Conservation (phyloP, 2,888 invertebrate species). For the Apotomis turbidana region DNA sequence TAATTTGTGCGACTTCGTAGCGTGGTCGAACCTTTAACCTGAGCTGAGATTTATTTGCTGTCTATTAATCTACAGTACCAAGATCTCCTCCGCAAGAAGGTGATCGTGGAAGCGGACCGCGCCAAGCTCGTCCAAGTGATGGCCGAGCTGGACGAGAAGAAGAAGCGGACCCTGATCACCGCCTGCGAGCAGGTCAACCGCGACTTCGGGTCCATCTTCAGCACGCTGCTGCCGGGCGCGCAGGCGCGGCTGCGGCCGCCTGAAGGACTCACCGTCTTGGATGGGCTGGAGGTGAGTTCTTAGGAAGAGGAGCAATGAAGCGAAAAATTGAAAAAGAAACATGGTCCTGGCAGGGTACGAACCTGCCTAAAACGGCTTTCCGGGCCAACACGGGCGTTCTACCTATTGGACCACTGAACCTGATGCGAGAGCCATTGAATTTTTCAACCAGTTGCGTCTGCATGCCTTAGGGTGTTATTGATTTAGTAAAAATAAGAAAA, state of each 20-base stretch:
- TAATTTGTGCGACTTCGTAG: no score
- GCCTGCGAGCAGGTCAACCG: slow-evolving; percentile 88
- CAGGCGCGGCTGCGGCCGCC: slow-evolving; percentile 92
- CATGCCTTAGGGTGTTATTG: no score
- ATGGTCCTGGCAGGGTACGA: no score
- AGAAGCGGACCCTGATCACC: slow-evolving; percentile 90
- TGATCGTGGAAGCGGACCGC: slow-evolving; percentile 89
- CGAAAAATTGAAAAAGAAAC: no score
- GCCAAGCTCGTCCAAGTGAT: slow-evolving; percentile 91
- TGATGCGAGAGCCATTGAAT: no score
- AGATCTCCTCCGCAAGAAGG: slow-evolving; percentile 87
- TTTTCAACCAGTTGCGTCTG: no score
- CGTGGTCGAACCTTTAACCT: no score
- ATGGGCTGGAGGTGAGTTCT: slow-evolving; percentile 91
- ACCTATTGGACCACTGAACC: no score
- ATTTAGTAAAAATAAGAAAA: no score
- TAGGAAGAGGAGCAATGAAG: no score
- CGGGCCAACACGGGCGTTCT: no score
- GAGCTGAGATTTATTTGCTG: slow-evolving; percentile 13
- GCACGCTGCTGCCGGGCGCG: slow-evolving; percentile 94
- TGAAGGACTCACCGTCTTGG: slow-evolving; percentile 88
- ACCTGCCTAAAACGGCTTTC: no score
- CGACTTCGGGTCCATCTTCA: slow-evolving; percentile 98
- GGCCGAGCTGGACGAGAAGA: slow-evolving; percentile 94
- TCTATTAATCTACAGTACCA: slow-evolving; percentile 79